Conservation (phyloP, 2,113 vertebrate species). For the Ceuthmochares aereus region DNA sequence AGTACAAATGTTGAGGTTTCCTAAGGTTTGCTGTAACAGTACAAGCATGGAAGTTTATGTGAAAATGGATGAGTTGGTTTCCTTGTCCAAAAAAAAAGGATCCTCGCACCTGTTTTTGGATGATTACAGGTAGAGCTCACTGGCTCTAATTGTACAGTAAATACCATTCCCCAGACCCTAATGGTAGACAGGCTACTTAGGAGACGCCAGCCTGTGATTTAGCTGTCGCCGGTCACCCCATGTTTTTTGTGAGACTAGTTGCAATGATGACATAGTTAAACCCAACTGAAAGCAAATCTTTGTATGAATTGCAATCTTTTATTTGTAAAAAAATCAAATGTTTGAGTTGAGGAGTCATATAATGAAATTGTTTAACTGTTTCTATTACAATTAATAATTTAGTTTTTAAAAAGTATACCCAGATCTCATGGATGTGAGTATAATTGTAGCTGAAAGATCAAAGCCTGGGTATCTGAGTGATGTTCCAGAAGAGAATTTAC, state of each 20-base stretch:
- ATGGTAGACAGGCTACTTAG: conserved; percentile 88
- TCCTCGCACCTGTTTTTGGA: conserved; percentile 91
- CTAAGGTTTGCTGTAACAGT: conserved; percentile 75
- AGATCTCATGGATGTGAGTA: conserved; percentile 87
- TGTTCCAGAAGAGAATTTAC: conserved; percentile 97
- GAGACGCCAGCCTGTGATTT: conserved; percentile 95
- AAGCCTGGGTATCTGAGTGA: conserved; percentile 93
- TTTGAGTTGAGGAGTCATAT: conserved; percentile 56
- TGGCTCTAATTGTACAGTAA: conserved; percentile 97
- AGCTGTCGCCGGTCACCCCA: conserved; percentile 88
- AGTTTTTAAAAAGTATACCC: conserved; percentile 38
- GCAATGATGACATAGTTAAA: conserved; percentile 90
- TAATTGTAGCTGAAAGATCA: conserved; percentile 99
- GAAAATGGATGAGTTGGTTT: conserved; percentile 88
- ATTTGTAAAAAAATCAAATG: conserved; percentile 76
- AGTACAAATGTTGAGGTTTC: conserved; percentile 73
- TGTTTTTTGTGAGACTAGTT: conserved; percentile 84
- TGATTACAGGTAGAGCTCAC: conserved; percentile 93
- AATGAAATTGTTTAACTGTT: conserved; percentile 63
- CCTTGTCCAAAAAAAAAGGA: conserved; percentile 79
- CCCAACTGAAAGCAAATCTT: conserved; percentile 85
- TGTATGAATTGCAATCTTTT: conserved; percentile 84
- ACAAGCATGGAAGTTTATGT: conserved; percentile 82
- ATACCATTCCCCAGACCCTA: conserved; percentile 88
- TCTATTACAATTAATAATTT: conserved; percentile 73